A percentile compares a stretch with the other conserved stretches of the same genome.
These are phyloP conservation scores for Myotis findleyi DNA, from an alignment of 2,797 vertebrate genomes.

Conservation along the genomic window DNA sequence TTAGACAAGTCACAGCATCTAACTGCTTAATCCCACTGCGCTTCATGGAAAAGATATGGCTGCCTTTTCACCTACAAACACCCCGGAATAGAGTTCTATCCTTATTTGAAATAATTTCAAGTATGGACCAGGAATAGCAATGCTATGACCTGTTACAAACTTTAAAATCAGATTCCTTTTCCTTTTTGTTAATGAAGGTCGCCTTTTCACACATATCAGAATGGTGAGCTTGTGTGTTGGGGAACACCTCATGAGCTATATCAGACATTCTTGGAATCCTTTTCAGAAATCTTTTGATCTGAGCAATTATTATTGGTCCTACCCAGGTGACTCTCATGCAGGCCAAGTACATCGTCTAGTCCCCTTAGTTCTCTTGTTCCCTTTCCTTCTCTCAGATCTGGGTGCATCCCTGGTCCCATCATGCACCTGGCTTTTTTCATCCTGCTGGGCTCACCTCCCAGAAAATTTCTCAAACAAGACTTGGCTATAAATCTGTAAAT, in stretches of 20 bases:
- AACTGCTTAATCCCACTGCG: not conserved
- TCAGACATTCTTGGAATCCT: conserved; percentile 11
- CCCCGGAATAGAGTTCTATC: not conserved
- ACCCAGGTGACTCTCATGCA: not conserved
- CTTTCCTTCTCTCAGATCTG: not conserved
- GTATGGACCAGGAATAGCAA: not conserved
- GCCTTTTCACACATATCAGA: not conserved
- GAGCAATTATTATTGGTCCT: not conserved
- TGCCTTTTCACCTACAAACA: not conserved
- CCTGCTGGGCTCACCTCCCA: conserved; percentile 35
- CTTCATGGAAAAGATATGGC: not conserved
- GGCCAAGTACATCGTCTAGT: not conserved
- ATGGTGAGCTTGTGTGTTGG: not conserved
- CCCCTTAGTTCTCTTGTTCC: conserved; percentile 8
- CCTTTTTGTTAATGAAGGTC: not conserved
- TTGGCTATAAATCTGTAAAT: not conserved
- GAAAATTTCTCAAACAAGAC: conserved; percentile 51
- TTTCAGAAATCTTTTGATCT: conserved; percentile 60
- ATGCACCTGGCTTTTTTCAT: not conserved
- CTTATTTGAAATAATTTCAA: conserved; percentile 9
- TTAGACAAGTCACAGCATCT: not conserved
- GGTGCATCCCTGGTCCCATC: not conserved
- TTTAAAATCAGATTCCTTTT: not conserved
- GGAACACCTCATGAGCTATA: not conserved
- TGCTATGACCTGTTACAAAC: not conserved